Evolutionary conservation across 2,113 vertebrate species (phyloP).

Genomic region (Siniperca chuatsi): DNA sequence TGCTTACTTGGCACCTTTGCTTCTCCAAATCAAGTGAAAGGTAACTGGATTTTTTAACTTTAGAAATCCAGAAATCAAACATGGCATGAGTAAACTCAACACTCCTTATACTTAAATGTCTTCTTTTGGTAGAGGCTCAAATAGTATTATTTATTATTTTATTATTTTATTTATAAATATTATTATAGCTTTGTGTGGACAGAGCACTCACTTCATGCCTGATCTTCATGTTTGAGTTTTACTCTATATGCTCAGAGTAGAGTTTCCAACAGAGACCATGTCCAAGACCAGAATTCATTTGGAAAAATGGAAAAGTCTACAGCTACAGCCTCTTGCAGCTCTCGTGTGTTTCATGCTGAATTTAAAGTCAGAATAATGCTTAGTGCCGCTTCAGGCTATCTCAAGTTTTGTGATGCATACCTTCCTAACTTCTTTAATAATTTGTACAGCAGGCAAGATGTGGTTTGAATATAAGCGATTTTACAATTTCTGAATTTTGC

Average conservation of each 20-base stretch:
- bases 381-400: background rate
- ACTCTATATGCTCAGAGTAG: background rate
- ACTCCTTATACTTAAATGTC: background rate
- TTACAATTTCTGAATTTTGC: slow-evolving; percentile 18
- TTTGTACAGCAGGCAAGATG: slow-evolving; percentile 18
- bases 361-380: background rate
- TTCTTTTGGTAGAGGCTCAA: background rate
- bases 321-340: background rate
- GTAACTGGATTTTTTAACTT: background rate
- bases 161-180: too few relatives aligned
- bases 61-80: background rate
- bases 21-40: slow-evolving; percentile 11
- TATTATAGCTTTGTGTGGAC: background rate
- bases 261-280: slow-evolving; percentile 21
- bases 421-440: slow-evolving; percentile 21
- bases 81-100: slow-evolving; percentile 1
- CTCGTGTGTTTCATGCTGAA: slow-evolving; percentile 2
- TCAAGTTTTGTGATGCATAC: slow-evolving; percentile 14
- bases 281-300: slow-evolving; percentile 11
- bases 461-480: slow-evolving; percentile 24
- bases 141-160: too few relatives aligned
- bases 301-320: background rate
- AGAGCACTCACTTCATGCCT: too few relatives aligned
- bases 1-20: background rate
- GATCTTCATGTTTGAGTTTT: slow-evolving; percentile 15